Conservation (phyloP, 64 coral and sea anemone genomes). For the Acropora tenuis region DNA sequence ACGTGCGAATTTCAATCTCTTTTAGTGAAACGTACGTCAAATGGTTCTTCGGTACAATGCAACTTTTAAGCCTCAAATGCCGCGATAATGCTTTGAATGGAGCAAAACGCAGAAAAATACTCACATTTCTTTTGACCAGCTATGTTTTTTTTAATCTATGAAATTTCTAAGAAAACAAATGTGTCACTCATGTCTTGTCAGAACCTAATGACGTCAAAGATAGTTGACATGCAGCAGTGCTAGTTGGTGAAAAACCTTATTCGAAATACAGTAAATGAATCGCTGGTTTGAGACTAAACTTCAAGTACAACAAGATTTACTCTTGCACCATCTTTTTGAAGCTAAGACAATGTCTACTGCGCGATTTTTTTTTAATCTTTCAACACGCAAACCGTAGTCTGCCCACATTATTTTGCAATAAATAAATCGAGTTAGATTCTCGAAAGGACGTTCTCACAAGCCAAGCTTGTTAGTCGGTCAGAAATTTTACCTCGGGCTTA, state of each 20-base stretch:
- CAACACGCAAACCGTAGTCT: not conserved
- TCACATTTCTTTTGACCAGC: too few relatives aligned
- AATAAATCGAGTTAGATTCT: not conserved
- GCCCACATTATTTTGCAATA: not conserved
- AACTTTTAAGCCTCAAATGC: too few relatives aligned
- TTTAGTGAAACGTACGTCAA: too few relatives aligned
- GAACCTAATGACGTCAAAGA: conserved; percentile 6
- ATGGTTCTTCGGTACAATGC: too few relatives aligned
- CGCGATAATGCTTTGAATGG: too few relatives aligned
- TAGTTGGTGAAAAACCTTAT: not conserved
- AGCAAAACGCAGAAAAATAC: too few relatives aligned
- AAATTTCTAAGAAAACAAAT: not conserved
- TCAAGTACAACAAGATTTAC: too few relatives aligned
- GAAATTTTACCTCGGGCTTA: not conserved
- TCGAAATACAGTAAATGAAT: too few relatives aligned
- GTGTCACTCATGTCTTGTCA: not conserved
- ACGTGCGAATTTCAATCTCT: too few relatives aligned
- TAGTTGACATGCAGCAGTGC: not conserved
- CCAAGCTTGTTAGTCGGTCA: not conserved
- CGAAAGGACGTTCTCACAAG: not conserved
- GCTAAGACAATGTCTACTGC: not conserved
- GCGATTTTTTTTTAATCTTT: not conserved
- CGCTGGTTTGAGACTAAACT: too few relatives aligned
- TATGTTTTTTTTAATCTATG: too few relatives aligned
- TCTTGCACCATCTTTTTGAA: too few relatives aligned